Conservation (phyloP, 2,888 invertebrate genomes). For the Drosophila pseudotalamancana region DNA sequence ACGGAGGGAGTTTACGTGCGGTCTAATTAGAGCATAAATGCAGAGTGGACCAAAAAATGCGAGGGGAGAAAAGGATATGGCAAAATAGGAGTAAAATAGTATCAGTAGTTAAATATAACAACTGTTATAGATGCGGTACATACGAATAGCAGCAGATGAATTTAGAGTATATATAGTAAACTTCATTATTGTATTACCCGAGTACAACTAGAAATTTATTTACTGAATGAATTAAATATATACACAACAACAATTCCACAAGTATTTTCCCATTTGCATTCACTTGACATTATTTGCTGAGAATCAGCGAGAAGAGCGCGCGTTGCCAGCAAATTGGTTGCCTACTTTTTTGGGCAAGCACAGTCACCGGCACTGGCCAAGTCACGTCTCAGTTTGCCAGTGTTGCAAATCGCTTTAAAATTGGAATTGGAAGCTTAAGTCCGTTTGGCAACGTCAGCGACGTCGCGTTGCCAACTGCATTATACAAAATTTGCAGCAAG, state of each 20-base stretch:
- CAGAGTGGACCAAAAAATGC: not conserved
- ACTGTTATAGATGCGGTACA: conserved; percentile 32
- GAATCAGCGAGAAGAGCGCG: not conserved
- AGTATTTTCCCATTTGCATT: not conserved
- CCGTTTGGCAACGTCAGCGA: conserved; percentile 37
- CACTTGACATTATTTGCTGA: not conserved
- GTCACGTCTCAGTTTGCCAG: conserved; percentile 16
- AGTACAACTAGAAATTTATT: no score
- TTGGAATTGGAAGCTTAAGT: conserved; percentile 29
- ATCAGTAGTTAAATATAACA: not conserved
- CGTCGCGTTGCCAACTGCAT: conserved; percentile 61
- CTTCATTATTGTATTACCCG: no score
- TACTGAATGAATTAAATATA: no score
- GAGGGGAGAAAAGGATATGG: not conserved
- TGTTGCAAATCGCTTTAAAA: conserved; percentile 43
- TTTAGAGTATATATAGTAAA: no score
- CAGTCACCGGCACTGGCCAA: conserved; percentile 6
- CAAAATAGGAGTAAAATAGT: not conserved
- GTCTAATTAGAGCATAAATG: conserved; percentile 65
- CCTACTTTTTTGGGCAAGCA: conserved; percentile 11
- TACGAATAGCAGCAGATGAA: conserved; percentile 21
- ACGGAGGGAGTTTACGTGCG: conserved; percentile 26
- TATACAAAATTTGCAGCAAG: conserved; percentile 39
- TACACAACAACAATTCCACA: no score
- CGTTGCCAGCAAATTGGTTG: conserved; percentile 3